Percentiles rank a stretch among this genome's conserved stretches.
phyloP scores from a whole-genome alignment of 1,140 invertebrate genomes.

The Pseudomyrmex flavicornis region DNA sequence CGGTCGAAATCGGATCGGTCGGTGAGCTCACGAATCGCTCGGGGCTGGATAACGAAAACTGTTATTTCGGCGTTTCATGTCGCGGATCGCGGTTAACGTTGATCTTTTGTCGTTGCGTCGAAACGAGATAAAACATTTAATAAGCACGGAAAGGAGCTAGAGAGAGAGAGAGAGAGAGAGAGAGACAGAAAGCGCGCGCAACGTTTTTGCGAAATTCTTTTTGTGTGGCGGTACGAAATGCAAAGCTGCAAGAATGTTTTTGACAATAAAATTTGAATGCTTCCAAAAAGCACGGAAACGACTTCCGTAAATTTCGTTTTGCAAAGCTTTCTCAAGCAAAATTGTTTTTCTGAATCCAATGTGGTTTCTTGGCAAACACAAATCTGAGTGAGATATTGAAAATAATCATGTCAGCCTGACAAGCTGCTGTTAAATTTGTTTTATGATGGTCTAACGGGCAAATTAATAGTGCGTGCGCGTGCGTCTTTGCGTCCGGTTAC shows the following conservation, averaged over 20 bases:
- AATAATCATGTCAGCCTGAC: too few species aligned
- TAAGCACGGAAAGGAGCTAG: background rate
- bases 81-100: slow-evolving; percentile 18
- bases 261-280: background rate
- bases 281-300: background rate
- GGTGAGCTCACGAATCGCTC: slow-evolving; percentile 14
- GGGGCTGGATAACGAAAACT: slow-evolving; percentile 24
- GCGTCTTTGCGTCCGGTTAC: too few species aligned
- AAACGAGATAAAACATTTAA: slow-evolving; percentile 28
- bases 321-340: background rate
- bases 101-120: slow-evolving; percentile 22
- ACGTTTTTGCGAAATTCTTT: too few species aligned
- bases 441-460: too few species aligned
- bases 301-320: background rate
- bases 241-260: background rate
- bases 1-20: slow-evolving; percentile 30
- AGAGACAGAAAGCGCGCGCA: background rate
- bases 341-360: background rate
- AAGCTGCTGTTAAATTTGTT: too few species aligned
- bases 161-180: too few species aligned
- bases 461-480: too few species aligned
- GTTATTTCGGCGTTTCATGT: slow-evolving; percentile 33
- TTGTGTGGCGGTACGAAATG: background rate
- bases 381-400: too few species aligned
- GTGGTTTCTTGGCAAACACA: too few species aligned